Conservation (phyloP, 2,888 invertebrate genomes). For the Acrobasis suavella region DNA sequence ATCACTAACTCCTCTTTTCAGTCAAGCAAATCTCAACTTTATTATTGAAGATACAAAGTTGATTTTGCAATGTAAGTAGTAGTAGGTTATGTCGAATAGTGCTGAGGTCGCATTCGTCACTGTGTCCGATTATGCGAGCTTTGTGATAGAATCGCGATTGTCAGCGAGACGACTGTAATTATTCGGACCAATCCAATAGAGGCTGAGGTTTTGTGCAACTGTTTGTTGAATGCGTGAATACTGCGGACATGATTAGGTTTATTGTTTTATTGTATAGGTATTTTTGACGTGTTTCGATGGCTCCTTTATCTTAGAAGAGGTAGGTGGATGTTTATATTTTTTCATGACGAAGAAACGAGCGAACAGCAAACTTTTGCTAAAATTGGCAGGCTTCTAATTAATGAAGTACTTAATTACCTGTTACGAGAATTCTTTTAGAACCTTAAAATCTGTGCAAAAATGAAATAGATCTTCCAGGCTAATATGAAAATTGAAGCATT, state of each 20-base stretch:
- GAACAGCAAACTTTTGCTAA: too few relatives aligned
- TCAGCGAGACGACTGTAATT: conserved; percentile 81
- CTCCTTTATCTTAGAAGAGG: too few relatives aligned
- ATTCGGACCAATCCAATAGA: conserved; percentile 65
- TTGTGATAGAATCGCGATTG: conserved; percentile 81
- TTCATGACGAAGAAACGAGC: too few relatives aligned
- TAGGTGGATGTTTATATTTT: too few relatives aligned
- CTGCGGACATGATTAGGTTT: conserved; percentile 34
- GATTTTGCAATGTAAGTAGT: conserved; percentile 32
- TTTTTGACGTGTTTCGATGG: too few relatives aligned
- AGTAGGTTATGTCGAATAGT: conserved; percentile 63
- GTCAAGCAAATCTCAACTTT: conserved; percentile 38
- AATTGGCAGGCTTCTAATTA: too few relatives aligned
- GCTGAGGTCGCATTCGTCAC: conserved; percentile 45
- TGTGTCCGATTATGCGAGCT: conserved; percentile 78
- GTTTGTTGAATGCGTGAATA: conserved; percentile 51
- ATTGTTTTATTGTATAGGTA: conserved; percentile 24
- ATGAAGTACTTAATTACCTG: too few relatives aligned
- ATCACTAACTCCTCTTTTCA: conserved; percentile 41
- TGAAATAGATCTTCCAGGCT: too few relatives aligned
- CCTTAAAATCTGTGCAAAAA: too few relatives aligned
- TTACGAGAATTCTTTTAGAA: too few relatives aligned
- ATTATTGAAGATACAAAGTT: conserved; percentile 23
- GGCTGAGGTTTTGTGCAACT: conserved; percentile 61
- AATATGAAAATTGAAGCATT: too few relatives aligned